Evolutionary conservation across 2,888 invertebrate species (phyloP).

Genomic region (Temnothorax rugatulus): DNA sequence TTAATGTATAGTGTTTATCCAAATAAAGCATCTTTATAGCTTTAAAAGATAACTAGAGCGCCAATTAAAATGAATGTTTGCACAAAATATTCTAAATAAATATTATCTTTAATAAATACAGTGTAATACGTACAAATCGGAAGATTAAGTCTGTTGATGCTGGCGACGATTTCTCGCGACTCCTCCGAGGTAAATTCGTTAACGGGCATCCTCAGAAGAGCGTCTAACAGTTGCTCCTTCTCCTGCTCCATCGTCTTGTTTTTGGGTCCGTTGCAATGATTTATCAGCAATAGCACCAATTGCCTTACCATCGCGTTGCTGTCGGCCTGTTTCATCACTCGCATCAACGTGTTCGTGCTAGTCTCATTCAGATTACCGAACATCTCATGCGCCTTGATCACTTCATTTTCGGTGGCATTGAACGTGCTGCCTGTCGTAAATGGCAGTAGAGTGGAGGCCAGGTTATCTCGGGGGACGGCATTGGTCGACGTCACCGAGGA

Average conservation of each 20-base stretch:
- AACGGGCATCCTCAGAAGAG: conserved; percentile 90
- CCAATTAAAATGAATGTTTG: neutral
- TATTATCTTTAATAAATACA: neutral
- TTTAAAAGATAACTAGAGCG: neutral
- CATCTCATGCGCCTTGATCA: conserved; percentile 91
- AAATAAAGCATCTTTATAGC: neutral
- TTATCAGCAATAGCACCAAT: conserved; percentile 92
- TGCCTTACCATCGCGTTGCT: conserved; percentile 92
- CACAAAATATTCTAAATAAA: neutral
- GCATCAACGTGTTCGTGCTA: conserved; percentile 91
- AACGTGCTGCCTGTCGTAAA: conserved; percentile 45
- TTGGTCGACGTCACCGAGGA: conserved; percentile 80
- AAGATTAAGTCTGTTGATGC: conserved; percentile 75
- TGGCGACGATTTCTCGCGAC: conserved; percentile 83
- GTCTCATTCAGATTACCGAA: conserved; percentile 92
- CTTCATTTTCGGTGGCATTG: conserved; percentile 90
- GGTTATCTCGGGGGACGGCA: conserved; percentile 55
- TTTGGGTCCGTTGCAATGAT: conserved; percentile 91
- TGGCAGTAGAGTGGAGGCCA: conserved; percentile 59
- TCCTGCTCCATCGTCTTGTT: conserved; percentile 91
- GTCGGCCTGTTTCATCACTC: conserved; percentile 94
- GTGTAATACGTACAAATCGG: conserved; percentile 41
- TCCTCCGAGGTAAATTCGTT: conserved; percentile 85
- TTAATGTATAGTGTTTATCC: neutral
- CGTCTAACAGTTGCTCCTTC: conserved; percentile 90